Evolutionary conservation across 2,113 vertebrate genomes (phyloP).

Genomic region (Otus sunia): DNA sequence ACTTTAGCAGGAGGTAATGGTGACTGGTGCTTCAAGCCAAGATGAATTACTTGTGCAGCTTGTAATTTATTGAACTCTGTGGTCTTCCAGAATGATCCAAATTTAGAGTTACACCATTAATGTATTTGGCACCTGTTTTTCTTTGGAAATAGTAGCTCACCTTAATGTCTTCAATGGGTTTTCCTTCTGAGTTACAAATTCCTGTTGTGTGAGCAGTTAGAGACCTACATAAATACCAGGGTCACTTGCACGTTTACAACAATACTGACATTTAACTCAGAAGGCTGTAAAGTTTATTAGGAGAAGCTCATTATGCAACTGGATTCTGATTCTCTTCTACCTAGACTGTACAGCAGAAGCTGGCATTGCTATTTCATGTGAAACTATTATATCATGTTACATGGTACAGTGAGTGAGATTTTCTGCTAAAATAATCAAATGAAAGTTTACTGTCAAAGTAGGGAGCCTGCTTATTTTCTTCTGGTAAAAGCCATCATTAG

Average conservation of each 20-base stretch:
- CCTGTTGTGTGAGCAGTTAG: not conserved
- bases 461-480: conserved; percentile 3
- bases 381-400: not conserved
- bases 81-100: conserved; percentile 5
- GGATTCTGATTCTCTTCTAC: not conserved
- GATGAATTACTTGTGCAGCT: conserved; percentile 12
- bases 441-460: conserved; percentile 4
- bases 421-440: conserved; percentile 41
- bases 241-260: not conserved
- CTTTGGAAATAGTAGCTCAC: not conserved
- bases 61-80: conserved; percentile 23
- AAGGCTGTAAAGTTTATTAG: not conserved
- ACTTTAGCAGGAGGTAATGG: not conserved
- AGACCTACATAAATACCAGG: not conserved
- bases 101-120: not conserved
- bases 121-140: not conserved
- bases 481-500: conserved; percentile 20
- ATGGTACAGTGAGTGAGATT: conserved; percentile 1
- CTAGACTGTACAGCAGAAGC: not conserved
- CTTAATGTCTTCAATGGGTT: not conserved
- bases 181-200: not conserved
- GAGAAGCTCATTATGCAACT: not conserved
- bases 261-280: not conserved
- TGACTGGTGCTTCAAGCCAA: not conserved
- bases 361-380: not conserved